Percentiles rank a stretch among this genome's conserved stretches.
Evolutionary conservation across 30 jellyfish, hydroid and myxozoan species (phyloP).

Genomic region (Rhopilema esculentum): DNA sequence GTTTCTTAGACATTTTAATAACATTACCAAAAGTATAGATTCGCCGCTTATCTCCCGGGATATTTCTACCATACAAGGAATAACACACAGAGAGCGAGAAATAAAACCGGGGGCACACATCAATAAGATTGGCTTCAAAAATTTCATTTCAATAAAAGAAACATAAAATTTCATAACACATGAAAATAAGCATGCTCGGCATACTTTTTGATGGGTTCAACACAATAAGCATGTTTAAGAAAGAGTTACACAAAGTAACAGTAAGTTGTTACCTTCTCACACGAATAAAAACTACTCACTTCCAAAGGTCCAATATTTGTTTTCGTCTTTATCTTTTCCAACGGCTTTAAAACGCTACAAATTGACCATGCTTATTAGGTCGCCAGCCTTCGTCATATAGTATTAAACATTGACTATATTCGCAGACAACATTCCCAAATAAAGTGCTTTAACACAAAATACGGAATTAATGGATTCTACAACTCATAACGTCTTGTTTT

Average conservation of each 20-base stretch:
- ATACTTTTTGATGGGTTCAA: no score
- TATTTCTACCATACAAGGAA: not conserved
- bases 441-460: not conserved
- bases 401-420: not conserved
- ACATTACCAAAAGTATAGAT: not conserved
- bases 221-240: no score
- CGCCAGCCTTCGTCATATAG: not conserved
- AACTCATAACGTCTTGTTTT: not conserved
- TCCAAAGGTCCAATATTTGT: conserved; percentile 84
- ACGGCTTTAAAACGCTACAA: conserved; percentile 80
- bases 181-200: no score
- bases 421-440: not conserved
- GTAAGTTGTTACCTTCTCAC: no score
- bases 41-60: not conserved
- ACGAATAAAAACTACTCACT: no score
- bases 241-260: no score
- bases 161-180: no score
- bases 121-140: not conserved
- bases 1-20: not conserved
- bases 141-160: no score
- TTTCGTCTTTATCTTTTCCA: conserved; percentile 84
- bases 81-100: not conserved
- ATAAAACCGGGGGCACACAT: not conserved
- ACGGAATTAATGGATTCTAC: not conserved
- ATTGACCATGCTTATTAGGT: not conserved